Conservation (phyloP, 2,888 invertebrate species). For the Cremastobaeus sp. region DNA sequence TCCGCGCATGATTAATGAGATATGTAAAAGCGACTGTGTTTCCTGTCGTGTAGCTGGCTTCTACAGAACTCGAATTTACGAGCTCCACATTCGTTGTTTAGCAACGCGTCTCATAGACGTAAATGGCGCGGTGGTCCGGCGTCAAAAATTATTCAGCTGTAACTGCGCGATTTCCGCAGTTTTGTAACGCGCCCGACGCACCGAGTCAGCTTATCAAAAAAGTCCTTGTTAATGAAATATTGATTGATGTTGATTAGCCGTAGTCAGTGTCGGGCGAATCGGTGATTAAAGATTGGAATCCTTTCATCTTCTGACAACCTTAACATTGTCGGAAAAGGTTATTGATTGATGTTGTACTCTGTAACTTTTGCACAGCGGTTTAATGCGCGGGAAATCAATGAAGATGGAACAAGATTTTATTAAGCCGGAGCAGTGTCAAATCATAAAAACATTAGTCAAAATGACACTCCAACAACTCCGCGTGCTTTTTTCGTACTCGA, state of each 20-base stretch:
- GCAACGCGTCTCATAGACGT: constrained; percentile 12
- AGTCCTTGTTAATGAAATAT: constrained; percentile 38
- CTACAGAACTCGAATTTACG: constrained; percentile 43
- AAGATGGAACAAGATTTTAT: constrained; percentile 52
- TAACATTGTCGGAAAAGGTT: constrained; percentile 45
- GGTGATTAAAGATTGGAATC: constrained; percentile 44
- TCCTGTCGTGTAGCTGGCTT: constrained; percentile 47
- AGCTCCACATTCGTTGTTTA: constrained; percentile 31
- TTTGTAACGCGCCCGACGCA: constrained; percentile 9
- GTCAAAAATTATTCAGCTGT: constrained; percentile 15
- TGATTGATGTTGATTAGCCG: constrained; percentile 50
- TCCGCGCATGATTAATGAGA: constrained; percentile 56
- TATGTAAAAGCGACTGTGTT: constrained; percentile 50
- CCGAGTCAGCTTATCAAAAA: constrained; percentile 22
- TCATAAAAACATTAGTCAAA: constrained; percentile 57
- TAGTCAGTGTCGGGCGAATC: constrained; percentile 12
- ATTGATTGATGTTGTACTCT: constrained; percentile 52
- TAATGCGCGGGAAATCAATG: constrained; percentile 48
- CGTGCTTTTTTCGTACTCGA: constrained; percentile 4
- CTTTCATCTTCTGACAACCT: constrained; percentile 47
- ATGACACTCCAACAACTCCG: constrained; percentile 34
- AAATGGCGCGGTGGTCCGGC: background rate
- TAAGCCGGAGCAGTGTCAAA: constrained; percentile 41
- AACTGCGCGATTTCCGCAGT: constrained; percentile 5
- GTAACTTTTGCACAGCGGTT: constrained; percentile 31